Base-by-base conservation (phyloP, 1,140 invertebrate species). In the Uloborus diversus region DNA sequence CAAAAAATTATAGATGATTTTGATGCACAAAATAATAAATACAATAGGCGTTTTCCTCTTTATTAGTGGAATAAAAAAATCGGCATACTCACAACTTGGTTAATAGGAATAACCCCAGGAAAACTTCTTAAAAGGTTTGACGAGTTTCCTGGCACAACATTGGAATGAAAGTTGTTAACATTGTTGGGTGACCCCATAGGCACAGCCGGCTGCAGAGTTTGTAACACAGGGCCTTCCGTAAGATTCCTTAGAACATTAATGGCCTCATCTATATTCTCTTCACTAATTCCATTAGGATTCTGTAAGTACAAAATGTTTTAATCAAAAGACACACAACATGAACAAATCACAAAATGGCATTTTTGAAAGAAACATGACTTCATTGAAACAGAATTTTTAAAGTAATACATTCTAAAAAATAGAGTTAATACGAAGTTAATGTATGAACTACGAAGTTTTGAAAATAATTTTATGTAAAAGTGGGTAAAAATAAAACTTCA, bases 241-340 rank as follows among this genome's bases (percentile, higher is more conserved):
- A 97, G 96, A 87, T 96, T 96, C 82, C 95, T 90, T 78, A 98
- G 87, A 30, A 98, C 94, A 87, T 97, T 96, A 83, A 97, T 95
- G 57, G 95, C 96, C 89, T 98, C 96, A 86, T 97, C 95, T 85
- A 97, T 87, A 85, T 94, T 89, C 87, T 97, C 95, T 87, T 97
- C 95, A 93, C 96, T 96, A 62, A 83, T 75, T 49, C 81, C 82
- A 28, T 93, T 90, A 82, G 94, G 92, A 83, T 94, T 94, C 93
- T 96, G 89, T 83, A 33, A 64, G 17, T 42, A 17, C 37, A 42
- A 42, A 42, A 42, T 42, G 17, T 9, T 17, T 42, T 42, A 42
- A 42, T 42, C 7, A 42, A 56, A 7, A 56, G 5, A 25, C 7
- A 56, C n/a, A 27, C 20, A 32, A 11, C 17, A 0, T 11, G 17